Conservation (phyloP, 2,113 vertebrate genomes). For the Platichthys flesus region DNA sequence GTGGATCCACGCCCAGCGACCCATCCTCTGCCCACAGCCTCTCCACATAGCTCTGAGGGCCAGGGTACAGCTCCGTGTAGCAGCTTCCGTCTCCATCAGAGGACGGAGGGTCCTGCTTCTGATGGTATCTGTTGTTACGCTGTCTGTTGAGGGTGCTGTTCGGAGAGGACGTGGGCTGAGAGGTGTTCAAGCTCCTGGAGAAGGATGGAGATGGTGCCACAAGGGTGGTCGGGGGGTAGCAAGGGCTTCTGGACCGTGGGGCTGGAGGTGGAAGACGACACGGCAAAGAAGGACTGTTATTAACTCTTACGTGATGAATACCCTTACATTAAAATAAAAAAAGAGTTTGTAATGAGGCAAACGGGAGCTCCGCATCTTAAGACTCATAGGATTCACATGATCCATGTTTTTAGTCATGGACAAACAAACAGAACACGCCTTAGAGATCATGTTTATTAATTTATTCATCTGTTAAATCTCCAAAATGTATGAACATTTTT, state of each 20-base stretch:
- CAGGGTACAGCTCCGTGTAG: constrained; percentile 84
- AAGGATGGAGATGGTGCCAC: constrained; percentile 72
- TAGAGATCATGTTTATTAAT: too few relatives aligned
- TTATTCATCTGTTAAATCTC: too few relatives aligned
- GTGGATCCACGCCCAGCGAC: background rate
- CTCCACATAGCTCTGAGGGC: constrained; percentile 83
- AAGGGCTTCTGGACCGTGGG: constrained; percentile 77
- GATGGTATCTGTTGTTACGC: constrained; percentile 40
- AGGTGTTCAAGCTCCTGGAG: constrained; percentile 77
- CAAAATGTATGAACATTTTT: too few relatives aligned
- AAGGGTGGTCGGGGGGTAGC: constrained; percentile 60
- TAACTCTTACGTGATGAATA: background rate
- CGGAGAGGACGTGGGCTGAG: constrained; percentile 75
- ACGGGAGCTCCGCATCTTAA: too few relatives aligned
- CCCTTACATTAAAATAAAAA: too few relatives aligned
- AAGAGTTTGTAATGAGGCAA: too few relatives aligned
- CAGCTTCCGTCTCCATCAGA: constrained; percentile 70
- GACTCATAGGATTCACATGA: too few relatives aligned
- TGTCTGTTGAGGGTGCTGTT: constrained; percentile 71
- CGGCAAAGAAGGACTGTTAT: background rate
- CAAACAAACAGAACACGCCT: too few relatives aligned
- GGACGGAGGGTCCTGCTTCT: constrained; percentile 62
- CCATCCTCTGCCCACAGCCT: constrained; percentile 79
- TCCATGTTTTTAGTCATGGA: too few relatives aligned
- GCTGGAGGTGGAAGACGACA: constrained; percentile 72